Percentiles rank a stretch among this genome's conserved stretches.
Evolutionary conservation across 2,797 vertebrate species (phyloP).

Genomic region (Spinus pinus): DNA sequence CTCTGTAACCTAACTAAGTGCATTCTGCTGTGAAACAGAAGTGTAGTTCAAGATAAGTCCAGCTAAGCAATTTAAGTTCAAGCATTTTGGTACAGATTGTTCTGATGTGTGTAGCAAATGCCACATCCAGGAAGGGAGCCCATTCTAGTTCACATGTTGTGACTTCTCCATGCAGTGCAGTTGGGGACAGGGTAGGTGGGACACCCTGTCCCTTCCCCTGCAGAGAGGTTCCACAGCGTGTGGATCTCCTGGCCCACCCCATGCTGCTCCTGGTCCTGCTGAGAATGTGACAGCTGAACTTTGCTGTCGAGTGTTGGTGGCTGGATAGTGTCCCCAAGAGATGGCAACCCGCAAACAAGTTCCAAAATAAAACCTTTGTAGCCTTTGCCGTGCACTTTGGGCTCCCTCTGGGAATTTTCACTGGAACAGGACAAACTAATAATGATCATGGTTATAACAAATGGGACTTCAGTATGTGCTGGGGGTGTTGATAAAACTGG

Average conservation of each 20-base stretch:
- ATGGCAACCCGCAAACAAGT: not conserved
- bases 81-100: not conserved
- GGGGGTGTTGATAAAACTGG: not conserved
- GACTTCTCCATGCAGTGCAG: fast-evolving
- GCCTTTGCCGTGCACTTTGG: not conserved
- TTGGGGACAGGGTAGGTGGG: not conserved
- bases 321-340: fast-evolving
- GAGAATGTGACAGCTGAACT: not conserved
- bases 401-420: not conserved
- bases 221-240: fast-evolving
- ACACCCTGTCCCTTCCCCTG: fast-evolving
- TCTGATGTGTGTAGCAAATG: not conserved
- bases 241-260: not conserved
- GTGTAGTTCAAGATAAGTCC: not conserved
- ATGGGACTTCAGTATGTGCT: not conserved
- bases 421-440: not conserved
- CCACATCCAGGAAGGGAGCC: not conserved
- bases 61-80: not conserved
- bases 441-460: not conserved
- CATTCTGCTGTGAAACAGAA: not conserved
- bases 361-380: not conserved
- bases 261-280: not conserved
- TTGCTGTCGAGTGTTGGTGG: not conserved
- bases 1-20: not conserved
- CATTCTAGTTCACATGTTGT: fast-evolving